Evolutionary conservation across 2,888 invertebrate species (phyloP).

Genomic region (Coelogynopora nodosa): DNA sequence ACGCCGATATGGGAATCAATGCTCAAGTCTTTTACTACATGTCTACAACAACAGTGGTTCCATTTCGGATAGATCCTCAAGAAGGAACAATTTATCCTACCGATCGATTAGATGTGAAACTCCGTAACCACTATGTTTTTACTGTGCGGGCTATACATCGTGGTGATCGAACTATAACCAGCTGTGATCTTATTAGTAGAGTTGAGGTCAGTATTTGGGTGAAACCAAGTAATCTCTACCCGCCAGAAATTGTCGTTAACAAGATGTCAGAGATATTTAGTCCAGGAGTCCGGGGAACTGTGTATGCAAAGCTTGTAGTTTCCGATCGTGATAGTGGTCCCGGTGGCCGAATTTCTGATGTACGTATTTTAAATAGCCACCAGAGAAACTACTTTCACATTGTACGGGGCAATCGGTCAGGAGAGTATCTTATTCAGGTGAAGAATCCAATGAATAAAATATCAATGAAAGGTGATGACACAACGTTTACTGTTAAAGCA

Average conservation of each 20-base stretch:
- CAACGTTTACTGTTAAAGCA: not conserved
- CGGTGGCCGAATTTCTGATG: not conserved
- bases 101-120: not conserved
- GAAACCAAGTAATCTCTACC: slow-evolving; percentile 6
- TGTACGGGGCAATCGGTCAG: not conserved
- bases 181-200: slow-evolving; percentile 25
- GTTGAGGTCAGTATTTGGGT: slow-evolving; percentile 8
- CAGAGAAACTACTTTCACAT: slow-evolving; percentile 2
- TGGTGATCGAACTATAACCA: slow-evolving; percentile 23
- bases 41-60: not conserved
- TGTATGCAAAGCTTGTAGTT: slow-evolving; percentile 15
- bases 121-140: slow-evolving; percentile 11
- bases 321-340: slow-evolving; percentile 33
- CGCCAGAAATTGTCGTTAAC: slow-evolving; percentile 30
- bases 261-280: slow-evolving; percentile 1
- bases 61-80: slow-evolving; percentile 36
- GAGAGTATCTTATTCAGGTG: not conserved
- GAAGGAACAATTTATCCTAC: slow-evolving; percentile 21
- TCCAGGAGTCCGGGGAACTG: slow-evolving; percentile 21
- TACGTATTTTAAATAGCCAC: not conserved
- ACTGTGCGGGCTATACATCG: slow-evolving; percentile 32
- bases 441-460: not conserved
- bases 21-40: slow-evolving; percentile 29
- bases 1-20: slow-evolving; percentile 41
- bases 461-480: not conserved